Evolutionary conservation across 2,797 vertebrate species (phyloP).

Genomic region (Capromys pilorides): DNA sequence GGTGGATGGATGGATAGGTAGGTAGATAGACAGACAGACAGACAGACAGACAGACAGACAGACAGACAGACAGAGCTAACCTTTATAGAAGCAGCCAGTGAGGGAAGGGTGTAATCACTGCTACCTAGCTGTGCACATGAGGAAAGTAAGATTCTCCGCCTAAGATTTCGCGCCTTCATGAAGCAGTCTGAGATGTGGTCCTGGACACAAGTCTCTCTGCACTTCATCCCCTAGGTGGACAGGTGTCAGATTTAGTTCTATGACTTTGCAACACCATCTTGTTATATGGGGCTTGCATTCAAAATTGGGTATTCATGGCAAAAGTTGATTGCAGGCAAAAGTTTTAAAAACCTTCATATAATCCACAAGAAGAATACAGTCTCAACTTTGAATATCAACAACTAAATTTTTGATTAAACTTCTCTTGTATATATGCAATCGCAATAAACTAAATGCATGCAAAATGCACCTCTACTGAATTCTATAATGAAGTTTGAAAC

Average conservation of each 20-base stretch:
- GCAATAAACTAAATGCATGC: background rate
- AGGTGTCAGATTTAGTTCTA: background rate
- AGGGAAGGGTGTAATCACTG: background rate
- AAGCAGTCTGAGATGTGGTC: background rate
- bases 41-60: background rate
- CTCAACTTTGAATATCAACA: constrained; percentile 1
- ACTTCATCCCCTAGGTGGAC: background rate
- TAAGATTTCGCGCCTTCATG: background rate
- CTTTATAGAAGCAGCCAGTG: background rate
- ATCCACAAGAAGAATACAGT: background rate
- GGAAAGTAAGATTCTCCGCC: background rate
- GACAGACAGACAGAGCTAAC: background rate
- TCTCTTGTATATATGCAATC: background rate
- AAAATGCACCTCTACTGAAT: background rate
- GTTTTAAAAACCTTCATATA: background rate
- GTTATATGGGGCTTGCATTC: background rate
- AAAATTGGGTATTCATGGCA: background rate
- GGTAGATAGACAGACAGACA: background rate
- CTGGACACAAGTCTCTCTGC: too few species aligned
- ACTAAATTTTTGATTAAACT: background rate
- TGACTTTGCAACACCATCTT: background rate
- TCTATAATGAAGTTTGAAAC: constrained; percentile 23
- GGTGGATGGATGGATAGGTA: too few species aligned
- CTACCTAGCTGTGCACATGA: background rate
- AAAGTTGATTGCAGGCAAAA: background rate